phyloP scores from a whole-genome alignment of 2,113 vertebrate species.

The Myxocyprinus asiaticus region DNA sequence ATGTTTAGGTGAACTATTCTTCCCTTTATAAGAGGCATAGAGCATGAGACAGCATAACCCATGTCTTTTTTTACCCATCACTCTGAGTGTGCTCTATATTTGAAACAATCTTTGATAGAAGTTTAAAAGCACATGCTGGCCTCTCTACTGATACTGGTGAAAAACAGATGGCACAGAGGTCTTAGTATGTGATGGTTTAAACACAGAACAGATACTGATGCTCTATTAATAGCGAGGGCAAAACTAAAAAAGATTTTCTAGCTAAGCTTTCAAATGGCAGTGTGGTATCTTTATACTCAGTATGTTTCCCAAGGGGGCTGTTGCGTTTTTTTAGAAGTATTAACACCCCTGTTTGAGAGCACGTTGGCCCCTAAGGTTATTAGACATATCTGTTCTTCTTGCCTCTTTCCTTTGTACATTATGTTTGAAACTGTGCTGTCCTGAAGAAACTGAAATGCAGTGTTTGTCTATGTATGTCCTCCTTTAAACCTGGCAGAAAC shows the following conservation, averaged over 20 bases:
- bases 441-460: not conserved
- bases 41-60: not conserved
- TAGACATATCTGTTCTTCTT: not conserved
- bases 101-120: slow-evolving; percentile 45
- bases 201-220: slow-evolving; percentile 60
- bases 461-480: not conserved
- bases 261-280: slow-evolving; percentile 56
- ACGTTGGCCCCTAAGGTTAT: not conserved
- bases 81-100: slow-evolving; percentile 33
- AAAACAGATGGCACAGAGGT: slow-evolving; percentile 64
- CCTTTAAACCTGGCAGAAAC: too few species aligned
- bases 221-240: slow-evolving; percentile 66
- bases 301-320: slow-evolving; percentile 5
- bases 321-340: slow-evolving; percentile 6
- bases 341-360: not conserved
- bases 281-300: slow-evolving; percentile 46
- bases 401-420: not conserved
- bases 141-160: slow-evolving; percentile 59
- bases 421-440: not conserved
- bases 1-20: slow-evolving; percentile 14
- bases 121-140: slow-evolving; percentile 54
- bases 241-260: slow-evolving; percentile 50
- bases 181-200: slow-evolving; percentile 58
- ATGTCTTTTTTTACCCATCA: slow-evolving; percentile 50
- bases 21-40: not conserved